These are phyloP conservation scores for Sebastes schlegelii DNA, from an alignment of 2,113 vertebrate species.

Conservation along the genomic window DNA sequence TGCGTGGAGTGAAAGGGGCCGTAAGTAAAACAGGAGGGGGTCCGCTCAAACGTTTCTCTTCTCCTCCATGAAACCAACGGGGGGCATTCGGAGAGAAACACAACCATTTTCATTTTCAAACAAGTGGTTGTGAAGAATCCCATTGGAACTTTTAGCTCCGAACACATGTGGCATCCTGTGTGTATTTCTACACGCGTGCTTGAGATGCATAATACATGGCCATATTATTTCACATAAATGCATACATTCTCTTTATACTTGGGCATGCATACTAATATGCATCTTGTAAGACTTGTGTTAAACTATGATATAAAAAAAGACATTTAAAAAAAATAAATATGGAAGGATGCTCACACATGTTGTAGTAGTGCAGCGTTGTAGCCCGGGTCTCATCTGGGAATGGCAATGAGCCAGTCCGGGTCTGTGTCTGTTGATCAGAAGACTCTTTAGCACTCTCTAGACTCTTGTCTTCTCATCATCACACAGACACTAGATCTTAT, in stretches of 20 bases:
- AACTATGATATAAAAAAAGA: background rate
- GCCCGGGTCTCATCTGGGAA: conserved; percentile 12
- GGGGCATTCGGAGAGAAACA: conserved; percentile 62
- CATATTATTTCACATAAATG: background rate
- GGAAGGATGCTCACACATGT: background rate
- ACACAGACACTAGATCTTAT: background rate
- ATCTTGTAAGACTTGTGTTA: background rate
- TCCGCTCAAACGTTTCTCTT: conserved; percentile 49
- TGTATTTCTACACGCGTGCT: background rate
- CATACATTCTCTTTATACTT: background rate
- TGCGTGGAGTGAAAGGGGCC: conserved; percentile 44
- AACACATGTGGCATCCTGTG: conserved; percentile 37
- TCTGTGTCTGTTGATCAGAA: conserved; percentile 24
- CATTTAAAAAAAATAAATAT: background rate
- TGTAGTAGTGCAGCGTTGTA: background rate
- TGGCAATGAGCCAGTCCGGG: conserved; percentile 15
- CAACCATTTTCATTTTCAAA: conserved; percentile 69
- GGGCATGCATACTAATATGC: background rate
- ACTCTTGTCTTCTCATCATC: background rate
- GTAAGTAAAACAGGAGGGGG: conserved; percentile 63
- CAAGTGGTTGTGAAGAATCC: conserved; percentile 58
- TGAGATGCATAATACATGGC: background rate
- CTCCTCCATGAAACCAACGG: conserved; percentile 49
- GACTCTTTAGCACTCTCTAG: conserved; percentile 3
- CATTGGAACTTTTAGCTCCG: conserved; percentile 51